phyloP scores from a whole-genome alignment of 2,113 vertebrate species.

The Elachura formosa region DNA sequence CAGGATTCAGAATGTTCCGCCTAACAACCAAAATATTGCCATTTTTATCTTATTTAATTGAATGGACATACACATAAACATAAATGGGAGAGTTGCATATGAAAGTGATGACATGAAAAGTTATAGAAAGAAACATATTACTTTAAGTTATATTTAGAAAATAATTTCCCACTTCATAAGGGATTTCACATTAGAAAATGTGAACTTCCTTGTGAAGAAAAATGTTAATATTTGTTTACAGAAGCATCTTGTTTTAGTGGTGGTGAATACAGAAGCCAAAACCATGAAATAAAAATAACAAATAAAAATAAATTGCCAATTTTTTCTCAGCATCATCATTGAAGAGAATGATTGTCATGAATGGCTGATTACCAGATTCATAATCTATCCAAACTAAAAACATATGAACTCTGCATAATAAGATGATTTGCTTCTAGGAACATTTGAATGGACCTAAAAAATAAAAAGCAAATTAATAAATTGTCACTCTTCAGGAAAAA shows the following conservation, averaged over 20 bases:
- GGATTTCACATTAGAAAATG: too few relatives aligned
- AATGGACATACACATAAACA: neutral
- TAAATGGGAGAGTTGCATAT: neutral
- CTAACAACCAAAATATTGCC: neutral
- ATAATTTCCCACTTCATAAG: too few relatives aligned
- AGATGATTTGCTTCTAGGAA: neutral
- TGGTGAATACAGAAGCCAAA: neutral
- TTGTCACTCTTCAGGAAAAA: neutral
- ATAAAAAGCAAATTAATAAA: neutral
- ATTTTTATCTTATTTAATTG: neutral
- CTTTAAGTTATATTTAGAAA: neutral
- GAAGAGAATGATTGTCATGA: neutral
- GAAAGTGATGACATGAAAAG: neutral
- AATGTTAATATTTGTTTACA: accelerated
- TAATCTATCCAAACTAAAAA: neutral
- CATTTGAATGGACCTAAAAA: neutral
- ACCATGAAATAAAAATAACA: neutral
- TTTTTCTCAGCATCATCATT: neutral
- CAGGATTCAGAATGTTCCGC: neutral
- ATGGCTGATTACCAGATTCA: neutral
- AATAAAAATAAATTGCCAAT: accelerated
- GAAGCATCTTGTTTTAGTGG: neutral
- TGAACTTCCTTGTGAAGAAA: neutral
- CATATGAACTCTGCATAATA: neutral
- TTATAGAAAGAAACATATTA: neutral